These are phyloP conservation scores for Dipodomys ordii DNA, from an alignment of 2,113 vertebrate species.

Conservation along the genomic window DNA sequence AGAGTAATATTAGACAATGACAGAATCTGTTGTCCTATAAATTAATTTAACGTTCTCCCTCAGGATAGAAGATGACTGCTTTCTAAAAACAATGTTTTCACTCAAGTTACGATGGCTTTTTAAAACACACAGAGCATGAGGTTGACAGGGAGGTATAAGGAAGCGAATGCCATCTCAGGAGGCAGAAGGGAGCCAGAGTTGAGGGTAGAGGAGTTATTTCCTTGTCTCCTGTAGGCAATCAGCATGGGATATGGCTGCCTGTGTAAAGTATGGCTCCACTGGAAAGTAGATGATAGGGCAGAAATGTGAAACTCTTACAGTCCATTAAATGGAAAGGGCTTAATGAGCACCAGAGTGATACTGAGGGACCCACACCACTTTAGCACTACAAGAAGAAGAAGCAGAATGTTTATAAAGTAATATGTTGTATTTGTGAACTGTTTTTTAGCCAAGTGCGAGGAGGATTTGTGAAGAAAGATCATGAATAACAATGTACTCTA, in stretches of 20 bases:
- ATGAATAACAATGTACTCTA: not conserved
- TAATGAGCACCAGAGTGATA: not conserved
- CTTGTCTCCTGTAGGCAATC: not conserved
- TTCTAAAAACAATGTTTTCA: conserved; percentile 76
- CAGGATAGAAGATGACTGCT: conserved; percentile 72
- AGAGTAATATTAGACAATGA: conserved; percentile 1
- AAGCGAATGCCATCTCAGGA: conserved; percentile 58
- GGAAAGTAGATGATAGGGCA: not conserved
- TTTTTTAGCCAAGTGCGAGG: not conserved
- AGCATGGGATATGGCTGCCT: not conserved
- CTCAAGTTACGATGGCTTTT: conserved; percentile 62
- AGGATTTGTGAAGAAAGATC: not conserved
- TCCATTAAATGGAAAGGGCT: not conserved
- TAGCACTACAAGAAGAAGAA: not conserved
- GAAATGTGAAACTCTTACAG: not conserved
- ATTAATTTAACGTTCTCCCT: conserved; percentile 70
- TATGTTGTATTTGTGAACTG: not conserved
- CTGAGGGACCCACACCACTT: not conserved
- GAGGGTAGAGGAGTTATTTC: conserved; percentile 18
- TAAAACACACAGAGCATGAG: conserved; percentile 64
- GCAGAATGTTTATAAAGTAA: not conserved
- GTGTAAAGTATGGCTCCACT: not conserved
- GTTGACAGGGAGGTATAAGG: conserved; percentile 50
- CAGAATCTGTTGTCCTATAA: conserved; percentile 67
- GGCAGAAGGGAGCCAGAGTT: conserved; percentile 49